Conservation (phyloP, 2,888 invertebrate species). For the Eristalinus sepulchralis region DNA sequence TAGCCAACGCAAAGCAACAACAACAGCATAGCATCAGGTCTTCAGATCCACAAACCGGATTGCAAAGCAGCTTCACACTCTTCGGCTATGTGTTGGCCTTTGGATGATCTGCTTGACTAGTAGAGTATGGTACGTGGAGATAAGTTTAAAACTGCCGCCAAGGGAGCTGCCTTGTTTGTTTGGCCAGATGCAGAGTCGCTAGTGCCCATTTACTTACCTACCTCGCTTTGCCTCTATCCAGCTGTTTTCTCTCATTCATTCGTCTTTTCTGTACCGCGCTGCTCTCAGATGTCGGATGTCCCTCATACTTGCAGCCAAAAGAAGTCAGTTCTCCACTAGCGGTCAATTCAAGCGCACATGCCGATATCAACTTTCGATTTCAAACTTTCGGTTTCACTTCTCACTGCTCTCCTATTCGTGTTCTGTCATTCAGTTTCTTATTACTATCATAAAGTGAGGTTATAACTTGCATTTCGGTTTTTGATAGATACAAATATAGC, state of each 20-base stretch:
- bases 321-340: conserved; percentile 79
- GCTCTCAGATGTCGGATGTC: conserved; percentile 53
- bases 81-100: conserved; percentile 51
- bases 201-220: conserved; percentile 40
- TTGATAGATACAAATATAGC: conserved; percentile 28
- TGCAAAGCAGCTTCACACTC: conserved; percentile 47
- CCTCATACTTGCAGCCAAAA: conserved; percentile 59
- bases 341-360: conserved; percentile 81
- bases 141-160: conserved; percentile 34
- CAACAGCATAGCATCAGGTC: conserved; percentile 12
- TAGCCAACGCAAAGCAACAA: conserved; percentile 10
- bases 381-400: conserved; percentile 74
- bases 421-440: conserved; percentile 19
- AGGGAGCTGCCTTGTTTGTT: conserved; percentile 43
- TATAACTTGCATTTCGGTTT: conserved; percentile 21
- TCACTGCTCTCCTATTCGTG: conserved; percentile 40
- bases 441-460: conserved; percentile 35
- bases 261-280: conserved; percentile 10
- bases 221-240: conserved; percentile 44
- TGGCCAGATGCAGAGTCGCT: conserved; percentile 39
- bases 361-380: conserved; percentile 78
- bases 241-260: conserved; percentile 42
- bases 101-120: conserved; percentile 66
- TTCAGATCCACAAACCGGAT: conserved; percentile 65
- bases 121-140: conserved; percentile 57